A percentile compares a stretch with the other conserved stretches of the same genome.
Evolutionary conservation across 2,797 vertebrate species (phyloP).

Genomic region (Tragelaphus oryx): DNA sequence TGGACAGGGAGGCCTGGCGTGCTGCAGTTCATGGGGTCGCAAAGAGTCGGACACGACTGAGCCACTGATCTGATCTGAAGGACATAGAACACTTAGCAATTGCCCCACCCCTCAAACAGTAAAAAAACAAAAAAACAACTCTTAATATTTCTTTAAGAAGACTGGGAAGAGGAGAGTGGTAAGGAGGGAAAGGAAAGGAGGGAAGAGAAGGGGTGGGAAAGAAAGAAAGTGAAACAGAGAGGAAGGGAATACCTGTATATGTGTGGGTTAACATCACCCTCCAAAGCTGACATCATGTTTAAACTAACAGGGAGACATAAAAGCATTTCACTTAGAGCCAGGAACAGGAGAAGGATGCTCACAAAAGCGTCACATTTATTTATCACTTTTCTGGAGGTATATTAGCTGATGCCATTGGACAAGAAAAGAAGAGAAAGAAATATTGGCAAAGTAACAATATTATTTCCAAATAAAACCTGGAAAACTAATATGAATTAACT

Average conservation of each 20-base stretch:
- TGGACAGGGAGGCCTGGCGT: no score
- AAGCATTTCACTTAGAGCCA: not conserved
- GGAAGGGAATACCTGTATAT: not conserved
- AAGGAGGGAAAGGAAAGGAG: not conserved
- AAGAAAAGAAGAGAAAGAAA: not conserved
- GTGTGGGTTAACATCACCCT: not conserved
- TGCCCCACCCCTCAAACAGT: not conserved
- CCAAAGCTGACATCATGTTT: not conserved
- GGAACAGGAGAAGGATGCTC: not conserved
- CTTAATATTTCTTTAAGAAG: not conserved
- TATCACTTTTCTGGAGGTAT: not conserved
- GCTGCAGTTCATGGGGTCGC: no score
- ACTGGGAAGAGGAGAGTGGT: not conserved
- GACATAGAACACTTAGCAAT: not conserved
- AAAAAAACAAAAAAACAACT: not conserved
- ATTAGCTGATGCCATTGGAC: not conserved
- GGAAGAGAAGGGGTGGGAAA: not conserved
- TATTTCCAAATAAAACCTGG: not conserved
- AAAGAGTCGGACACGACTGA: no score
- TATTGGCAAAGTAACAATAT: not conserved
- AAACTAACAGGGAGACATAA: not conserved
- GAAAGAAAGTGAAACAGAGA: not conserved
- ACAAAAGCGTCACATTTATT: not conserved
- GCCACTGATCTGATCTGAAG: no score
- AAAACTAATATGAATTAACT: not conserved